These are phyloP conservation scores for Panagrolaimus sp. DNA, from an alignment of 1,140 invertebrate species.

Conservation along the genomic window DNA sequence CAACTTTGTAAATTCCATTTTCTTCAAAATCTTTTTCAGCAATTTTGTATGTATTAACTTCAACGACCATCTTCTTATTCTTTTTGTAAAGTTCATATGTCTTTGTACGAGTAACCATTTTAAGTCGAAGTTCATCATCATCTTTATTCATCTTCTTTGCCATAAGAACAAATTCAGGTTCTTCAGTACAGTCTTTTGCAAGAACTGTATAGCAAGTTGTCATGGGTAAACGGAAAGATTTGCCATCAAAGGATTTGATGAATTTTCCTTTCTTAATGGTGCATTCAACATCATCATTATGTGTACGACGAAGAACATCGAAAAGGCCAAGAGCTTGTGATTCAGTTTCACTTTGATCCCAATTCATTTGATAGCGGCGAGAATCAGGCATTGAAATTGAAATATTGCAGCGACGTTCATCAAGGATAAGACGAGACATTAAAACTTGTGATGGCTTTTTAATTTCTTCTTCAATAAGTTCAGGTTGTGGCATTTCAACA, in stretches of 20 bases:
- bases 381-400: too few species aligned
- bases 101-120: conserved; percentile 6
- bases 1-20: conserved; percentile 15
- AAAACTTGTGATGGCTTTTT: too few species aligned
- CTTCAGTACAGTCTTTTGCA: conserved; percentile 18
- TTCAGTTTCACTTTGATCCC: too few species aligned
- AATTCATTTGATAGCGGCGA: too few species aligned
- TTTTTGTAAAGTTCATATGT: conserved; percentile 20
- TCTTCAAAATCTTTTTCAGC: conserved; percentile 15
- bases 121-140: conserved; percentile 1
- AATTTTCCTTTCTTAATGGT: conserved; percentile 9
- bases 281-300: conserved; percentile 1
- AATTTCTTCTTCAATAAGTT: too few species aligned
- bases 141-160: conserved; percentile 20
- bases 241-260: conserved; percentile 22
- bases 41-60: conserved; percentile 8
- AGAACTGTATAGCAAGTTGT: conserved; percentile 28
- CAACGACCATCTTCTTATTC: conserved; percentile 15
- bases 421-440: too few species aligned
- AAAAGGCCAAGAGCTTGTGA: too few species aligned
- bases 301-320: too few species aligned
- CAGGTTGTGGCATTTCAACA: too few species aligned
- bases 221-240: conserved; percentile 20
- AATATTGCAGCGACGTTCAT: too few species aligned
- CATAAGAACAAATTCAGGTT: conserved; percentile 15